These are phyloP conservation scores for Cyanoliseus patagonus DNA, from an alignment of 2,113 vertebrate genomes.

Conservation along the genomic window DNA sequence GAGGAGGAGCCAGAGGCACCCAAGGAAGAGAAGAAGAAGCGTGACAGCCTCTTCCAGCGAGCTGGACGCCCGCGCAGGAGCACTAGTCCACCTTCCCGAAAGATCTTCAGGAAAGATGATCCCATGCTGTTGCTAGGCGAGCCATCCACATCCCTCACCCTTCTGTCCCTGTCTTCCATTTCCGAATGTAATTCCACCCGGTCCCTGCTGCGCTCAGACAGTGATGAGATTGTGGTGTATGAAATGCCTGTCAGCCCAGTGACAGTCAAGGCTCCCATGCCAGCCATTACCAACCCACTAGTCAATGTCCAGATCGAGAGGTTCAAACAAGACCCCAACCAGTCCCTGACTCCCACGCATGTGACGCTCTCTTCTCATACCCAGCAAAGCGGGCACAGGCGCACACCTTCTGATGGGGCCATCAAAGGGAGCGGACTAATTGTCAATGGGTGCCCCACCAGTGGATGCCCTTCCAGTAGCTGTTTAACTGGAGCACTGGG, in stretches of 20 bases:
- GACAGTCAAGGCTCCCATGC: slow-evolving; percentile 71
- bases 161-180: slow-evolving; percentile 91
- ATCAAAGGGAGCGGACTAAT: slow-evolving; percentile 79
- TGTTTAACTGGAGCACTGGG: slow-evolving; percentile 73
- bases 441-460: slow-evolving; percentile 71
- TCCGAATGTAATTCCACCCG: slow-evolving; percentile 96
- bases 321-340: slow-evolving; percentile 92
- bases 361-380: slow-evolving; percentile 80
- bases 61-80: slow-evolving; percentile 81
- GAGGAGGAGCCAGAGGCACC: slow-evolving; percentile 76
- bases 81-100: slow-evolving; percentile 87
- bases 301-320: slow-evolving; percentile 93
- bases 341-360: slow-evolving; percentile 95
- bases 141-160: slow-evolving; percentile 83
- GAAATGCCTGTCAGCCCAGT: slow-evolving; percentile 80
- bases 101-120: slow-evolving; percentile 90
- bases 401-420: slow-evolving; percentile 95
- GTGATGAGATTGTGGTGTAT: slow-evolving; percentile 88
- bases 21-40: slow-evolving; percentile 83
- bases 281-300: slow-evolving; percentile 83
- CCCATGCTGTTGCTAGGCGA: slow-evolving; percentile 73
- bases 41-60: slow-evolving; percentile 91
- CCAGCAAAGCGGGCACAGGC: slow-evolving; percentile 76
- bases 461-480: slow-evolving; percentile 75
- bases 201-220: slow-evolving; percentile 91